A percentile compares a stretch with the other conserved stretches of the same genome.
phyloP scores from a whole-genome alignment of 2,797 vertebrate genomes.

The Synaphobranchus kaupii region DNA sequence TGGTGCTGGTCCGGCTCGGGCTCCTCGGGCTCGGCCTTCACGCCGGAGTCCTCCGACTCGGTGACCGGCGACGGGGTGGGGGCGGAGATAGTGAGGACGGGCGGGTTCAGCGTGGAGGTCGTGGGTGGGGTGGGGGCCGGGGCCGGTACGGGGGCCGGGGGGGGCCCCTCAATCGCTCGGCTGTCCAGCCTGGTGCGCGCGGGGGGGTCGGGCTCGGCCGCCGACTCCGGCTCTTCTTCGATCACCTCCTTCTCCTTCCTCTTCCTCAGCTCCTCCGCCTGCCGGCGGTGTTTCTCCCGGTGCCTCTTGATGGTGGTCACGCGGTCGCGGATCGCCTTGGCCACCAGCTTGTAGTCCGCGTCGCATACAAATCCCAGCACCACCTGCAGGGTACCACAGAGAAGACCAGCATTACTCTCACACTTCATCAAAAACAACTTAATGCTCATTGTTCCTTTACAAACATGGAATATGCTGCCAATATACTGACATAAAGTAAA shows the following conservation, averaged over 20 bases:
- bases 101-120: conserved; percentile 32
- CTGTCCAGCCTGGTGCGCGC: conserved; percentile 52
- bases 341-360: conserved; percentile 92
- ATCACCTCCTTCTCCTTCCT: conserved; percentile 65
- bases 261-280: conserved; percentile 66
- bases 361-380: conserved; percentile 90
- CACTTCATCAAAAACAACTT: conserved; percentile 24
- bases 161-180: conserved; percentile 36
- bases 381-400: conserved; percentile 73
- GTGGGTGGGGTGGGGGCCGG: conserved; percentile 35
- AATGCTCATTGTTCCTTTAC: conserved; percentile 27
- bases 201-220: conserved; percentile 45
- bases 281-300: conserved; percentile 82
- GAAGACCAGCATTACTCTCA: conserved; percentile 38
- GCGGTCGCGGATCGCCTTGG: conserved; percentile 89
- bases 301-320: conserved; percentile 89
- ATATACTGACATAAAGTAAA: background rate
- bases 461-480: background rate
- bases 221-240: conserved; percentile 72
- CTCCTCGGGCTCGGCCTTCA: conserved; percentile 85
- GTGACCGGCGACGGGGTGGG: conserved; percentile 59
- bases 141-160: conserved; percentile 34
- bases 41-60: conserved; percentile 75
- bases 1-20: conserved; percentile 88
- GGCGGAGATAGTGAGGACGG: conserved; percentile 36